phyloP scores from a whole-genome alignment of 2,888 invertebrate genomes.

The Drosophila picticornis region DNA sequence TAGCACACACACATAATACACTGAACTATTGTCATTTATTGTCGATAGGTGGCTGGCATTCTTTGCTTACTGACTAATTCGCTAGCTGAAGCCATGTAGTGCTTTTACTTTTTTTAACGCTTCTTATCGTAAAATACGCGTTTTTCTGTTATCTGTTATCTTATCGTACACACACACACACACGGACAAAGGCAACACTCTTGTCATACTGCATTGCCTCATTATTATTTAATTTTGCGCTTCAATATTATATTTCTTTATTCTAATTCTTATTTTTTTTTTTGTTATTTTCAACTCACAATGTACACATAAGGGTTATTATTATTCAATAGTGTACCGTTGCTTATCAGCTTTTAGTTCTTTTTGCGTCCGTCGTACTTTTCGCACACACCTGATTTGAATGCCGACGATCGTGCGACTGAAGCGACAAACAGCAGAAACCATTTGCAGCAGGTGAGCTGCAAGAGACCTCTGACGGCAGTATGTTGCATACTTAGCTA shows the following conservation, averaged over 20 bases:
- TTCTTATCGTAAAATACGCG: not conserved
- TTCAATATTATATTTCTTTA: not conserved
- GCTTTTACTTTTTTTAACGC: constrained; percentile 8
- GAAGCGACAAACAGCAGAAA: constrained; percentile 26
- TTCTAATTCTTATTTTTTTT: not conserved
- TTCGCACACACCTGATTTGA: constrained; percentile 63
- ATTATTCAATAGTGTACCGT: constrained; percentile 53
- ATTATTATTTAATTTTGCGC: not conserved
- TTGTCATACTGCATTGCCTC: not conserved
- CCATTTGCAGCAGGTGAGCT: constrained; percentile 19
- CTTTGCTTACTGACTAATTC: constrained; percentile 40
- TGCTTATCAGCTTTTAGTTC: constrained; percentile 46
- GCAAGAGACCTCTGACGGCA: constrained; percentile 21
- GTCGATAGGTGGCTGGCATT: not conserved
- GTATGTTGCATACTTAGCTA: constrained; percentile 1
- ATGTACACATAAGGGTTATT: not conserved
- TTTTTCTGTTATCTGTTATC: not conserved
- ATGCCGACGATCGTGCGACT: constrained; percentile 65
- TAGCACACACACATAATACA: constrained; percentile 11
- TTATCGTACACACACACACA: not conserved
- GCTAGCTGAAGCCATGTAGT: constrained; percentile 5
- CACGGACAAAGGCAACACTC: not conserved
- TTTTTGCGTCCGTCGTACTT: not conserved
- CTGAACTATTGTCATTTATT: not conserved
- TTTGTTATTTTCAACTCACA: not conserved